Evolutionary conservation across 2,888 invertebrate species (phyloP).

Genomic region (Ischnura elegans): DNA sequence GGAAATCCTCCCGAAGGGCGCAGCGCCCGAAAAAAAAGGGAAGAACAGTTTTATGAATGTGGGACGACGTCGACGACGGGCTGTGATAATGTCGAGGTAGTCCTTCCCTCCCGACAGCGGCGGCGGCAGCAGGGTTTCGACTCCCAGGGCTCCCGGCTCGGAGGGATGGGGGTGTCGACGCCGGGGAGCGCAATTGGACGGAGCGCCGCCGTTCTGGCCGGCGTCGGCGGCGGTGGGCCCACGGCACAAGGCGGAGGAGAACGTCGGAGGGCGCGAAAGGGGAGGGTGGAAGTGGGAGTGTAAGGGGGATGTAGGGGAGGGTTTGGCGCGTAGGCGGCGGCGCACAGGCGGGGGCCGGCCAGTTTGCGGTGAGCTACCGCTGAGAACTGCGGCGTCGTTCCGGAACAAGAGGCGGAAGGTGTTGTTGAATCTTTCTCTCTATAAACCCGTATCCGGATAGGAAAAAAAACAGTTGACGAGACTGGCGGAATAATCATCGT

Average conservation of each 20-base stretch:
- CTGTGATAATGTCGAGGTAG: not conserved
- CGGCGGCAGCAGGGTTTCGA: not conserved
- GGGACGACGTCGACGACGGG: not conserved
- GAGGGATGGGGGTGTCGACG: not conserved
- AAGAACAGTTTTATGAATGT: not conserved
- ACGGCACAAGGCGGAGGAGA: not conserved
- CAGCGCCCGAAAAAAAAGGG: not conserved
- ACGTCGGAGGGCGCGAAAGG: not conserved
- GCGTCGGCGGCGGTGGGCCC: constrained; percentile 12
- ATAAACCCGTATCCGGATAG: not conserved
- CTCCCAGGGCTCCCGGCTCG: not conserved
- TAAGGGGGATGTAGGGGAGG: not conserved
- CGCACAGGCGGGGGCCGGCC: constrained; percentile 4
- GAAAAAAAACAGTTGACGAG: not conserved
- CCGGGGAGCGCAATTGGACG: not conserved
- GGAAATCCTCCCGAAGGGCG: not conserved
- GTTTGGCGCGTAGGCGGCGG: not conserved
- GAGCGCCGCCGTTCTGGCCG: constrained; percentile 41
- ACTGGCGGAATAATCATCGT: not conserved
- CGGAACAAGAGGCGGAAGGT: not conserved
- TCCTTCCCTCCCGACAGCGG: not conserved
- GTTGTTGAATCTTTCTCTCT: not conserved
- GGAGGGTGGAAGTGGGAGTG: not conserved
- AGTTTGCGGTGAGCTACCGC: constrained; percentile 64
- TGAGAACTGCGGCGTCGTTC: constrained; percentile 17